Evolutionary conservation across 2,797 vertebrate genomes (phyloP).

Genomic region (Protosalanx chinensis): DNA sequence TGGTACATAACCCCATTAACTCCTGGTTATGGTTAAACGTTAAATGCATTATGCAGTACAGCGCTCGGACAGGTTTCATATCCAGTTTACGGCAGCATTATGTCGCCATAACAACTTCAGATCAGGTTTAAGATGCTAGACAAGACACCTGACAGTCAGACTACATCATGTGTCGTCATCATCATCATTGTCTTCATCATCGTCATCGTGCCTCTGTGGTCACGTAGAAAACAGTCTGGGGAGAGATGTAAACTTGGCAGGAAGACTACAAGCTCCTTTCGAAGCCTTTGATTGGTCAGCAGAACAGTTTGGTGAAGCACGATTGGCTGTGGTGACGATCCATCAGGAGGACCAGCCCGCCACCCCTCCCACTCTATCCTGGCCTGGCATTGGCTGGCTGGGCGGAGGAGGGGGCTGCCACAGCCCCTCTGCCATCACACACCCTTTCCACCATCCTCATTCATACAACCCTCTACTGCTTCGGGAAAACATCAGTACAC

Average conservation of each 20-base stretch:
- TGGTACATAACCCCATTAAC: not conserved
- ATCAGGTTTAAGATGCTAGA: conserved; percentile 23
- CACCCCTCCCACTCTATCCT: not conserved
- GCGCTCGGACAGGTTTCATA: not conserved
- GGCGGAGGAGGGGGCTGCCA: not conserved
- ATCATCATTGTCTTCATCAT: conserved; percentile 13
- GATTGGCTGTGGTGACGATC: not conserved
- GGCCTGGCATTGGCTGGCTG: conserved; percentile 1
- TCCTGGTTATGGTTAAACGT: not conserved
- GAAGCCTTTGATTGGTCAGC: conserved; percentile 10
- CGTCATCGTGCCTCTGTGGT: not conserved
- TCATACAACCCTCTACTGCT: conserved; percentile 8
- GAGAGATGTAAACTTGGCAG: not conserved
- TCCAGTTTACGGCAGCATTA: not conserved
- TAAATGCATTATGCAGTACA: not conserved
- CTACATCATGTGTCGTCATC: conserved; percentile 40
- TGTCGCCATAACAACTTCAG: not conserved
- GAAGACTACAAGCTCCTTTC: conserved; percentile 7
- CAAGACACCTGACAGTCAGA: conserved; percentile 29
- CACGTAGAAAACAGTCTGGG: no score
- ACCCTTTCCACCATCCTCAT: conserved; percentile 11
- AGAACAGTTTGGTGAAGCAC: not conserved
- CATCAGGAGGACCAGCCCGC: not conserved
- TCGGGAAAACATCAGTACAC: not conserved
- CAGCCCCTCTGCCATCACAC: conserved; percentile 19